Evolutionary conservation across 2,113 vertebrate genomes (phyloP), one percentile per base, ranked within the genome.

Genomic region (Plectropomus leopardus): DNA sequence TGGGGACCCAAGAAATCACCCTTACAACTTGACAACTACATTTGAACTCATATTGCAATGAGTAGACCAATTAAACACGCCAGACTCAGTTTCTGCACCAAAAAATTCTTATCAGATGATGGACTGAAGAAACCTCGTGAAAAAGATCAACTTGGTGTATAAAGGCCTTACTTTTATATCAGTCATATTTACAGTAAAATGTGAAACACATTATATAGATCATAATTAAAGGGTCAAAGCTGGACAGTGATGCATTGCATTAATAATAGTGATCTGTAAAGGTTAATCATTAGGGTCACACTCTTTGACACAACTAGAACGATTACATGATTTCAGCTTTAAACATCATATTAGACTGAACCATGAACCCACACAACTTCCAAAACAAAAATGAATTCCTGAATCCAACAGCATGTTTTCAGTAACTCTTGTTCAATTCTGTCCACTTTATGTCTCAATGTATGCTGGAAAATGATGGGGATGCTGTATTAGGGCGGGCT

Each of bases 351-450:
- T 61, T 48, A 34, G 23, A 44, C n/a, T 1, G 11, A 53, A 26
- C 4, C 3, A 44, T 78, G 14, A 17, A 48, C 7, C 21, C 40
- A 50, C 32, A 58, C 16, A 50, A 24, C 4, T 69, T n/a, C n/a
- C n/a, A n/a, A n/a, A n/a, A n/a, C n/a, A n/a, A n/a, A n/a, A n/a
- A n/a, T n/a, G n/a, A 44, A 23, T 55, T 23, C 19, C 13, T 44
- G 13, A 66, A 9, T 72, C 28, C 11, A 28, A n/a, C 60, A 19
- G 64, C 67, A 69, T 82, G 72, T 76, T 69, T 58, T 61, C 7
- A 7, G 23, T 73, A 51, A 68, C 54, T n/a, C 36, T 14, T 48
- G 19, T 47, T 63, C 19, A 32, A 10, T 34, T 68, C 64, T 47
- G 47, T 57, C 45, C 32, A 28, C 44, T 9, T 66, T 42, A 44